A percentile compares a stretch with the other conserved stretches of the same genome.
Evolutionary conservation across 2,113 vertebrate species (phyloP).

Genomic region (Halcyon senegalensis): DNA sequence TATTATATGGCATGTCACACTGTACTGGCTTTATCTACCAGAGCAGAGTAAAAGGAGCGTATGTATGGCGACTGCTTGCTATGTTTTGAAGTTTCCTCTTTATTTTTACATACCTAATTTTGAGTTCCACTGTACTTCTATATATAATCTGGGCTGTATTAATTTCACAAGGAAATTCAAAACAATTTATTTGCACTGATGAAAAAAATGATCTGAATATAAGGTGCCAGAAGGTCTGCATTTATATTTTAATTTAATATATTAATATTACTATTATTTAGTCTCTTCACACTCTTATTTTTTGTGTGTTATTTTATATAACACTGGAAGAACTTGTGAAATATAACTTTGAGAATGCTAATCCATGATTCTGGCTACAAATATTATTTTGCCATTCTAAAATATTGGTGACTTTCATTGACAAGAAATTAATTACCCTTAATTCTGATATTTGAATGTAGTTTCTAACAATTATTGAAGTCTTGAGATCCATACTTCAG

Average conservation of each 20-base stretch:
- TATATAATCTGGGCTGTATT: background rate
- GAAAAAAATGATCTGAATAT: background rate
- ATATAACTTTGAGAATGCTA: background rate
- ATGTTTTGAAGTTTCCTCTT: background rate
- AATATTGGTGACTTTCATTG: background rate
- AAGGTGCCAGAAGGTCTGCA: background rate
- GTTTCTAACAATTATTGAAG: background rate
- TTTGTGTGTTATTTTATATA: background rate
- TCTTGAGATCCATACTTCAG: background rate
- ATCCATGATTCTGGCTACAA: background rate
- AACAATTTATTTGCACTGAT: background rate
- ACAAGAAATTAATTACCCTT: background rate
- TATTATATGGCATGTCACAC: background rate
- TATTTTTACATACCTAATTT: background rate
- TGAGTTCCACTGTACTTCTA: background rate
- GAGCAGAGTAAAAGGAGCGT: background rate
- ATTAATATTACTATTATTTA: background rate
- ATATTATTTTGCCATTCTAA: background rate
- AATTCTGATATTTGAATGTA: background rate
- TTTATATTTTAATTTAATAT: background rate
- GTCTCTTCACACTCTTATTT: background rate
- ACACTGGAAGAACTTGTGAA: background rate
- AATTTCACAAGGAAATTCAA: background rate
- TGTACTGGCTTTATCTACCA: background rate
- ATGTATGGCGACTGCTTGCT: background rate